Evolutionary conservation across 2,113 vertebrate species (phyloP).

Genomic region (Dryoscopus gambensis): DNA sequence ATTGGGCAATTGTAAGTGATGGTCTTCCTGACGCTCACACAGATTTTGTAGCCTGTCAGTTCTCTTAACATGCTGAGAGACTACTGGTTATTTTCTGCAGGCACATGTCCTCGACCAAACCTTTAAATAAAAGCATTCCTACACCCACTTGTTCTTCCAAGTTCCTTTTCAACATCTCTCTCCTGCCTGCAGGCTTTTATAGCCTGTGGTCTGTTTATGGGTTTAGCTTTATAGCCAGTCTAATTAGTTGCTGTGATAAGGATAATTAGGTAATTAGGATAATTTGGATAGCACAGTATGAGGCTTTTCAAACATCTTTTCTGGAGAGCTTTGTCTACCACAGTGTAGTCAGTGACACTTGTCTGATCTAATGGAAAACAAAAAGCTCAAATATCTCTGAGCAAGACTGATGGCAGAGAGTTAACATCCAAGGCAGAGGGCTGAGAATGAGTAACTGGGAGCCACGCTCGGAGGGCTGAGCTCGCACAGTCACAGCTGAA

Average conservation of each 20-base stretch:
- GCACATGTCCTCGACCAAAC: background rate
- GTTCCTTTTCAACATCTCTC: background rate
- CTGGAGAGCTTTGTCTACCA: background rate
- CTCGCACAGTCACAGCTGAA: background rate
- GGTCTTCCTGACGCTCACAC: background rate
- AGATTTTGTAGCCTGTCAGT: background rate
- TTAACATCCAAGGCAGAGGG: background rate
- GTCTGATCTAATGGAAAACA: background rate
- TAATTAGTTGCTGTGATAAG: slow-evolving; percentile 48
- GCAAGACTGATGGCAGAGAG: background rate
- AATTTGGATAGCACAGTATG: slow-evolving; percentile 25
- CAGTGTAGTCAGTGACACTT: background rate
- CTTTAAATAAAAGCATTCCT: background rate
- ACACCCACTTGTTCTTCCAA: background rate
- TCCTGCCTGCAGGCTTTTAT: background rate
- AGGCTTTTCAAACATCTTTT: slow-evolving; percentile 34
- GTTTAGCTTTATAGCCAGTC: slow-evolving; percentile 20
- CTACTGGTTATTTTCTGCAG: background rate
- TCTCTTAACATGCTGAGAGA: background rate
- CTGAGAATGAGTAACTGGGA: background rate
- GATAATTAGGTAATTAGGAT: slow-evolving; percentile 55
- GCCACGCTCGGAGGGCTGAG: background rate
- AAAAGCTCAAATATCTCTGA: background rate
- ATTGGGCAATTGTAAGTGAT: background rate
- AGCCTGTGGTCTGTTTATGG: slow-evolving; percentile 32